Evolutionary conservation across 1,140 invertebrate species (phyloP), one percentile per base, ranked within the genome.

Genomic region (Phthorimaea operculella): DNA sequence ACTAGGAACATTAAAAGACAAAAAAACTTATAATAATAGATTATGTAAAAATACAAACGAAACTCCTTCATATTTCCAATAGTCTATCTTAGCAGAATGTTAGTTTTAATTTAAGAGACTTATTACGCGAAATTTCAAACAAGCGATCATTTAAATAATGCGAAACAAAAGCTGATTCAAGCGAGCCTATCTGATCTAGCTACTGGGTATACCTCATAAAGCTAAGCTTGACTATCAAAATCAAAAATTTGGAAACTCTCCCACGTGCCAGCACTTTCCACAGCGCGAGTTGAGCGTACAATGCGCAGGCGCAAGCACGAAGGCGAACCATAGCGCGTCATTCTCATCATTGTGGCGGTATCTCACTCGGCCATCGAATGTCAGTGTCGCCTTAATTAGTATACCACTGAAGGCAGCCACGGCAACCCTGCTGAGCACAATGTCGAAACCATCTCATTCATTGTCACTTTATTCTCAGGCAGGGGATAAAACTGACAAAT

Each of bases 321-420:
- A 28, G 21, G 21, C 21, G n/a, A 39, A 39, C 36, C 36, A 39
- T 39, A 39, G 36, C 36, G 36, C 36, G 36, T 39, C 36, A n/a
- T 39, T 39, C 36, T 39, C 36, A 39, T 39, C 36, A 12, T 39
- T 39, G 36, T 39, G 36, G 36, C 36, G 10, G 15, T 65, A 68
- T 68, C 66, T 61, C 51, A 52, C n/a, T 55, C 39, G 66, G 63
- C 57, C 66, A 68, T 68, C 66, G 54, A 64, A 59, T 57, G 51
- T 63, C 66, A 68, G 60, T 68, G 63, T 59, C 62, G 58, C n/a
- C 54, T 53, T 65, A 68, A 66, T 68, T 65, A 68, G 52, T 57
- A 62, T 54, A 48, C 57, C 28, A 57, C 55, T 53, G 51, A 34
- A 54, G 54, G 47, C 52, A 56, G 21, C 21, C 21, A 28, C 21